Percentiles rank a stretch among this genome's conserved stretches.
Conservation (phyloP, 2,888 invertebrate genomes). For the Drosophila neutralis region DNA sequence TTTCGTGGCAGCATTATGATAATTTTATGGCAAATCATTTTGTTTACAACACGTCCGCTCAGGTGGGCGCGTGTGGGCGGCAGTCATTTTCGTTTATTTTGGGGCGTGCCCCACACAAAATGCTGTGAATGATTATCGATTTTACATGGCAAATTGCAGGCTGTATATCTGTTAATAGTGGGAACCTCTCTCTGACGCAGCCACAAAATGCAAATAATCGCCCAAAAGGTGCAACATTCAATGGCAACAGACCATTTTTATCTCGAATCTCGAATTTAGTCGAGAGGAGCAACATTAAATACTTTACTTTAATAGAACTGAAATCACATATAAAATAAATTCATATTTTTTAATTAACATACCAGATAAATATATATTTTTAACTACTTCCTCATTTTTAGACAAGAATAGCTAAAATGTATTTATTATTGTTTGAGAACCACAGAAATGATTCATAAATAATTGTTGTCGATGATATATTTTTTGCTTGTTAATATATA, state of each 20-base stretch:
- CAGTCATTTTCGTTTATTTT: background rate
- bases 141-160: constrained; percentile 74
- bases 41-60: constrained; percentile 73
- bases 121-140: constrained; percentile 79
- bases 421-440: background rate
- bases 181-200: background rate
- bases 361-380: background rate
- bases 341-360: background rate
- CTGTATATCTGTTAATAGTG: constrained; percentile 41
- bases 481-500: background rate
- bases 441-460: background rate
- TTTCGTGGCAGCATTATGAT: constrained; percentile 78
- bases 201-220: constrained; percentile 31
- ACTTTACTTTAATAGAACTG: background rate
- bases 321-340: background rate
- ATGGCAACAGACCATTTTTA: background rate
- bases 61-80: constrained; percentile 45
- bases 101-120: constrained; percentile 65
- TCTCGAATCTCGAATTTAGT: background rate
- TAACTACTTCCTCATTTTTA: background rate
- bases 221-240: constrained; percentile 26
- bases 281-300: background rate
- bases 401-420: too few species aligned
- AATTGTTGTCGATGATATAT: background rate
- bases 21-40: constrained; percentile 81